phyloP scores from a whole-genome alignment of 2,797 vertebrate species.

The Buphagus erythrorhynchus region DNA sequence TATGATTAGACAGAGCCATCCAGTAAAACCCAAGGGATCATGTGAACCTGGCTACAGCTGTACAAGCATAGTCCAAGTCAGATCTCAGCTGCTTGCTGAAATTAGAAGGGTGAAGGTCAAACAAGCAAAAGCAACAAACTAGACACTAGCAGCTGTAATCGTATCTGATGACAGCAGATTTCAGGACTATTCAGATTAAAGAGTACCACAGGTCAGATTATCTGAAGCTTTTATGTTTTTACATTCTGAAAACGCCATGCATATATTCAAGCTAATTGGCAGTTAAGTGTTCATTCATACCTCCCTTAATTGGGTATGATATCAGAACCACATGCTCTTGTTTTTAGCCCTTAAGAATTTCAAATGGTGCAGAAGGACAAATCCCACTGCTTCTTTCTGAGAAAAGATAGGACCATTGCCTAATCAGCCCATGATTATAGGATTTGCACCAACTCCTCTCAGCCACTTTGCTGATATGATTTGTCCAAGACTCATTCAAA shows the following conservation, averaged over 20 bases:
- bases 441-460: background rate
- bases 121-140: constrained; percentile 46
- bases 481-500: background rate
- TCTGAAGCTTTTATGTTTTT: constrained; percentile 3
- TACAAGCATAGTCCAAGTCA: constrained; percentile 33
- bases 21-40: constrained; percentile 29
- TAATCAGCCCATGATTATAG: background rate
- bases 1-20: background rate
- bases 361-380: background rate
- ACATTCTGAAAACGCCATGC: constrained; percentile 14
- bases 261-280: background rate
- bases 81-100: constrained; percentile 38
- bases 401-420: background rate
- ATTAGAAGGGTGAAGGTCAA: constrained; percentile 64
- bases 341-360: background rate
- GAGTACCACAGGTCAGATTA: constrained; percentile 14
- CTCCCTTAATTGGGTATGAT: background rate
- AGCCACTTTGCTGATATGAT: background rate
- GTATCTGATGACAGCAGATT: background rate
- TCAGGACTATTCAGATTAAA: constrained; percentile 17
- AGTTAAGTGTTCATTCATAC: constrained; percentile 7
- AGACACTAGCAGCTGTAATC: constrained; percentile 14
- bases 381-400: background rate
- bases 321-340: background rate
- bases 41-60: constrained; percentile 29